Base-by-base conservation (phyloP, 2,797 vertebrate genomes). In the Alfaro cultratus region DNA sequence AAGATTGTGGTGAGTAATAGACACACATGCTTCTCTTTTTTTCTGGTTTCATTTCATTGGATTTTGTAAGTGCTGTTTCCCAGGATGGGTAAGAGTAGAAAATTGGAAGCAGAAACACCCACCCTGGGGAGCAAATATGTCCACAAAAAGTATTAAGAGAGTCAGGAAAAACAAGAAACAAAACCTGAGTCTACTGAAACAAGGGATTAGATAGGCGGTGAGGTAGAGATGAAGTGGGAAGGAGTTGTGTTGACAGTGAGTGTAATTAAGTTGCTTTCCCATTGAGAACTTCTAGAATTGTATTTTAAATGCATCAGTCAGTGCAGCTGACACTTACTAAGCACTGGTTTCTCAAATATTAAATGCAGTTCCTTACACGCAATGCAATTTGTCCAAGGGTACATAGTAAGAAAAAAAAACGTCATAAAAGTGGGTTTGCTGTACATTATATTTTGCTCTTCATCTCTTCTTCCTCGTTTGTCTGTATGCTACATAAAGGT, bases 71-170 rank as follows among this genome's bases (percentile, higher is more conserved):
- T 82, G 84, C 80, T 31, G 77, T 87, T 90, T 90, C 81, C 84
- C 45, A 16, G 83, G 78, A 91, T 70, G 29, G 82, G 83, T 78
- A 93, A 90, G 81, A 83, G 89, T 73, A 84, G 90, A 86, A 93
- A 91, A 93, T 92, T 94, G 88, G 84, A 94, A 94, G 91, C 92
- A 95, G 92, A 94, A 79, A 88, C 90, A 86, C 79, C 80, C 87
- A 90, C 86, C 78, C 88, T 15, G 70, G 78, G 92, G 88, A 91
- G 82, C 74, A 70, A 67, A 79, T 80, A 76, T 78, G 88, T 92
- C 87, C 86, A 83, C 5, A 21, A 89, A 82, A 86, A 87, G 78
- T 84, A 80, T 82, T 71, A 80, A 15, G 77, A 89, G 82, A 60
- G 81, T 75, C 82, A 80, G 80, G 79, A 85, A 83, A 45, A 71